Percentiles rank a stretch among this genome's conserved stretches.
These are phyloP conservation scores for Eulemur rubriventer DNA, from an alignment of 2,797 vertebrate genomes.

Conservation along the genomic window DNA sequence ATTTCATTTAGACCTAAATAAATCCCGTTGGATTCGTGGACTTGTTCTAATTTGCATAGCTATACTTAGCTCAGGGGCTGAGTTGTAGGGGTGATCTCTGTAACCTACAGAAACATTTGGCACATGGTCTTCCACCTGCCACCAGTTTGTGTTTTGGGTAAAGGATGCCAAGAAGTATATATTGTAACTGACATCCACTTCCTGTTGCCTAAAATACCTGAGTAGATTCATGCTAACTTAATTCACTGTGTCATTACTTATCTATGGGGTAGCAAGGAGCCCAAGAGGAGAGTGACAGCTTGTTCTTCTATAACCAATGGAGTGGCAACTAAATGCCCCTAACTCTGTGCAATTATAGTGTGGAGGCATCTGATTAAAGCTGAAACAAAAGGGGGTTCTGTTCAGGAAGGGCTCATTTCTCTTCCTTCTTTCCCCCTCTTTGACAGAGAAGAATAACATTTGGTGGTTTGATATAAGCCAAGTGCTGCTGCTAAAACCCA, in stretches of 20 bases:
- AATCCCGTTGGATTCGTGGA: neutral
- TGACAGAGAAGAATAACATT: conserved; percentile 30
- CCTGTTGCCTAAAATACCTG: conserved; percentile 46
- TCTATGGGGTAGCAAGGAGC: neutral
- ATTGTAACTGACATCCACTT: conserved; percentile 53
- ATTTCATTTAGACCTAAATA: neutral
- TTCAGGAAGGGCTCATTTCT: neutral
- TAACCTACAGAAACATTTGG: conserved; percentile 41
- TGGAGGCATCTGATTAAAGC: neutral
- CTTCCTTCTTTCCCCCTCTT: neutral
- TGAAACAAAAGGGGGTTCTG: neutral
- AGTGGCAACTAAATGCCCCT: neutral
- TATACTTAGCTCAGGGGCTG: neutral
- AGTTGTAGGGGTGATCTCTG: conserved; percentile 38
- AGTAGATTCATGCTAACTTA: conserved; percentile 35
- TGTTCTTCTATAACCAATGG: neutral
- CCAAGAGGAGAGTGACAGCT: neutral
- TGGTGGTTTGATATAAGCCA: conserved; percentile 17
- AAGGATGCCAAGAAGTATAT: conserved; percentile 49
- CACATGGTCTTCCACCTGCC: conserved; percentile 47
- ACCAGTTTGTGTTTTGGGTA: conserved; percentile 61
- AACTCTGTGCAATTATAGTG: neutral
- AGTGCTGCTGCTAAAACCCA: neutral
- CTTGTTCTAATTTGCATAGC: conserved; percentile 37
- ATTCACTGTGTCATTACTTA: neutral